These are phyloP conservation scores for Enteromius paludinosus DNA, from an alignment of 2,797 vertebrate species.

Conservation along the genomic window DNA sequence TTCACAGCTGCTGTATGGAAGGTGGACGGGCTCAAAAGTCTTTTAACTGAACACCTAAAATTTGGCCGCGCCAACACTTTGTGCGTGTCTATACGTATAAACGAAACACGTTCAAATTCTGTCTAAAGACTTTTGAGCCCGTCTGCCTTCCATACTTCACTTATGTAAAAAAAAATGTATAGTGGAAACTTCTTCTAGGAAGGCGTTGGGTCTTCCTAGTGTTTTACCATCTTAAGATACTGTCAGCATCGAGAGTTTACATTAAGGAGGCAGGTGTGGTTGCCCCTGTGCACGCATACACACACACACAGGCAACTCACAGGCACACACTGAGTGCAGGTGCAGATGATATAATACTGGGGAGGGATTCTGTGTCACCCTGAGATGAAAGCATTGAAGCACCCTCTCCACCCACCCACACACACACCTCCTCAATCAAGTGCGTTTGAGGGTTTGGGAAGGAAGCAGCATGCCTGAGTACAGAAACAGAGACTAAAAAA, in stretches of 20 bases:
- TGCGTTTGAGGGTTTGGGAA: constrained; percentile 41
- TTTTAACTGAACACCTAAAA: too few species aligned
- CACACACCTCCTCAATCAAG: constrained; percentile 37
- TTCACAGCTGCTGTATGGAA: too few species aligned
- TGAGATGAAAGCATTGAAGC: constrained; percentile 59
- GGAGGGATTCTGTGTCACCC: constrained; percentile 56
- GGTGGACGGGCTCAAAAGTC: too few species aligned
- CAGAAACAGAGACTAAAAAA: constrained; percentile 40
- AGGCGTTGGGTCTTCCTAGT: not conserved
- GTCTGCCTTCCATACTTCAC: too few species aligned
- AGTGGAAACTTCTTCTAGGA: too few species aligned
- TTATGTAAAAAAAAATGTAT: not conserved
- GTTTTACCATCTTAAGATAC: constrained; percentile 42
- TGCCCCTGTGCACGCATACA: constrained; percentile 19
- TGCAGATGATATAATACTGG: constrained; percentile 51
- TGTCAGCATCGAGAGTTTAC: constrained; percentile 38
- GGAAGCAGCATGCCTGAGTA: constrained; percentile 45
- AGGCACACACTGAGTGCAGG: constrained; percentile 49
- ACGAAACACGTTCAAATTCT: too few species aligned
- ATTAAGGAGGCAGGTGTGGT: constrained; percentile 23
- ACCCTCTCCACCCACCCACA: constrained; percentile 45
- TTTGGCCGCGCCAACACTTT: too few species aligned
- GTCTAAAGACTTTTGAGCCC: too few species aligned
- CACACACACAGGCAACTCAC: constrained; percentile 20
- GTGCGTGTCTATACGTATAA: too few species aligned